Evolutionary conservation across 2,888 invertebrate genomes (phyloP), one percentile per base, ranked within the genome.

Genomic region (Creontiades dilutus): DNA sequence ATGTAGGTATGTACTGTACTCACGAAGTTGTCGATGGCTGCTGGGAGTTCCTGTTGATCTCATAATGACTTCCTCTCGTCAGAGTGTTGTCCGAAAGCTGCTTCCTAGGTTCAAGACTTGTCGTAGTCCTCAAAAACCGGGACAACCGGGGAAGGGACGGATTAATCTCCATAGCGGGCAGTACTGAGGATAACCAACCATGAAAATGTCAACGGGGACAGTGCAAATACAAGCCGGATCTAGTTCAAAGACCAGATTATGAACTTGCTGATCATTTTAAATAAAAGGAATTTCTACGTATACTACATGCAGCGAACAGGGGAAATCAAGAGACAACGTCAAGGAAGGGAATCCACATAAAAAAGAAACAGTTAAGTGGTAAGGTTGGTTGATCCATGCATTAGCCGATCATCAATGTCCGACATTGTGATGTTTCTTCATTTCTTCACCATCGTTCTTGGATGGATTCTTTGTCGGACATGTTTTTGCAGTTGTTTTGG

Each of bases 111-210:
- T 94, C 94, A 27, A 95, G 92, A 89, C 94, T 93, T 0, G 96
- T 95, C 92, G 95, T 96, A 16, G 95, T 95, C 90, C 96, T 94
- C 0, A 96, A 93, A 23, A 95, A 95, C 91, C 96, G 94, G 13
- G 96, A 95, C 85, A 96, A 94, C 86, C 96, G 94, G 90, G 96
- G 96, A 90, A 95, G 92, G 13, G 82, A 90, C 16, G 89, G 11
- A 46, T 89, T 90, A 78, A 88, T 47, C 75, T 90, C 89, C 89
- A 89, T 89, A 75, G 16, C 68, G 47, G 47, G 14, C 27, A 23
- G 68, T 68, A 23, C 52, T 13, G 78, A 46, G 13, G 2, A 37
- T 23, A 23, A 68, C 11, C 27, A 68, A 68, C 68, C 68, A 68
- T 68, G 23, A 68, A 68, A 57, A 68, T 23, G 23, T 9, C 23